Evolutionary conservation across 2,888 invertebrate genomes (phyloP).

Genomic region (Furcula furcula): DNA sequence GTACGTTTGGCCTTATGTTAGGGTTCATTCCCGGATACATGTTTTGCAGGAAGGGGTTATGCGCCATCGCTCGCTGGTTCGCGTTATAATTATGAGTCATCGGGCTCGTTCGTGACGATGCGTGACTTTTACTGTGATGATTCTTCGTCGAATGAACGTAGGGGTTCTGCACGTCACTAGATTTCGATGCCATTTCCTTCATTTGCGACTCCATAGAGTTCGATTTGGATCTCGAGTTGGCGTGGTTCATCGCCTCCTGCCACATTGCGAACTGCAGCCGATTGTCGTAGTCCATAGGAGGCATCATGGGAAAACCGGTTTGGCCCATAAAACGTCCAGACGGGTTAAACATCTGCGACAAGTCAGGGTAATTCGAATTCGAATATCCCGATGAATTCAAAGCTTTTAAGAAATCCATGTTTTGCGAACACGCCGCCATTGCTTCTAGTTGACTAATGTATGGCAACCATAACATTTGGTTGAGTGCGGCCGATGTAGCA

Average conservation of each 20-base stretch:
- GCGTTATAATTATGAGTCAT: conserved; percentile 67
- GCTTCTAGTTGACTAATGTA: conserved; percentile 84
- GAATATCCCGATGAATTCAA: conserved; percentile 73
- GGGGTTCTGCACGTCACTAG: conserved; percentile 66
- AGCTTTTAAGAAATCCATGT: conserved; percentile 82
- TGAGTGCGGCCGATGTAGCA: conserved; percentile 85
- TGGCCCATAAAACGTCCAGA: conserved; percentile 67
- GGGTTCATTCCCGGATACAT: conserved; percentile 67
- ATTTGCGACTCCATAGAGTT: conserved; percentile 48
- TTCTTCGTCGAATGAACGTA: conserved; percentile 70
- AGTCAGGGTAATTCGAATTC: conserved; percentile 72
- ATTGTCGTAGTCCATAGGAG: conserved; percentile 76
- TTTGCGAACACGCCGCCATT: conserved; percentile 80
- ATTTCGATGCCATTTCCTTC: conserved; percentile 59
- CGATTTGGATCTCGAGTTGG: conserved; percentile 61
- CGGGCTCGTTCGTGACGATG: conserved; percentile 76
- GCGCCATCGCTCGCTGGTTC: conserved; percentile 55
- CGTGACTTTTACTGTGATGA: conserved; percentile 61
- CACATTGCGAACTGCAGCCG: conserved; percentile 84
- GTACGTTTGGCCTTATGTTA: conserved; percentile 56
- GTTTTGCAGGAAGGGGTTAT: conserved; percentile 58
- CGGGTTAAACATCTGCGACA: conserved; percentile 75
- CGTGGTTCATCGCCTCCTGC: conserved; percentile 85
- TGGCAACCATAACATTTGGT: conserved; percentile 89
- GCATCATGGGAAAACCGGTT: conserved; percentile 64